phyloP scores from a whole-genome alignment of 2,113 vertebrate species.

The Suricata suricatta region DNA sequence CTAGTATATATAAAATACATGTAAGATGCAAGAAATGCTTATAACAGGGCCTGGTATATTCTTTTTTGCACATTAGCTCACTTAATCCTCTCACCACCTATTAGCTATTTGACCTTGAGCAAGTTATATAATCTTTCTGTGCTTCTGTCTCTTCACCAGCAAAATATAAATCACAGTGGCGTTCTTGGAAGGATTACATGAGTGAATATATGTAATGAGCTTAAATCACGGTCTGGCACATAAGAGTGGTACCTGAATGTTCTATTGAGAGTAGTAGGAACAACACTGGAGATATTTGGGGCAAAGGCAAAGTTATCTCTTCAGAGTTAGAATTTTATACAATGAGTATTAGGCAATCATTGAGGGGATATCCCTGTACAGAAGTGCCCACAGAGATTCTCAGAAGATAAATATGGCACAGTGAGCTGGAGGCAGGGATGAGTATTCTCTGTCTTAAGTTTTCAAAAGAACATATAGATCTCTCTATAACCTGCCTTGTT shows the following conservation, averaged over 20 bases:
- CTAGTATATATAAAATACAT: neutral
- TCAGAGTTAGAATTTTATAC: neutral
- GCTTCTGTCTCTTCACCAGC: neutral
- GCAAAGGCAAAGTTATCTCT: neutral
- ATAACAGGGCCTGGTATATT: neutral
- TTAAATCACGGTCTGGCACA: neutral
- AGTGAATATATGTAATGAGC: neutral
- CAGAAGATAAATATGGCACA: neutral
- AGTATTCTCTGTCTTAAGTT: conserved; percentile 24
- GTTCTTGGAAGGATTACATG: neutral
- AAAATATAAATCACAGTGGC: neutral
- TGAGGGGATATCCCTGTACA: neutral
- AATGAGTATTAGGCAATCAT: neutral
- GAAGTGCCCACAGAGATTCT: neutral
- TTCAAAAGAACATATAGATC: neutral
- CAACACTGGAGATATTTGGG: neutral
- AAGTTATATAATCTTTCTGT: neutral
- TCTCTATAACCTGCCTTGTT: neutral
- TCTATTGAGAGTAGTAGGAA: neutral
- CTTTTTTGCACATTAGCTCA: neutral
- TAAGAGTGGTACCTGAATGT: neutral
- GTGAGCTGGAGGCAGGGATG: neutral
- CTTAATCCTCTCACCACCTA: neutral
- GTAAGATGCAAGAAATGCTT: neutral
- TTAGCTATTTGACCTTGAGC: neutral